Evolutionary conservation across 2,113 vertebrate genomes (phyloP).

Genomic region (Sylvietta virens): DNA sequence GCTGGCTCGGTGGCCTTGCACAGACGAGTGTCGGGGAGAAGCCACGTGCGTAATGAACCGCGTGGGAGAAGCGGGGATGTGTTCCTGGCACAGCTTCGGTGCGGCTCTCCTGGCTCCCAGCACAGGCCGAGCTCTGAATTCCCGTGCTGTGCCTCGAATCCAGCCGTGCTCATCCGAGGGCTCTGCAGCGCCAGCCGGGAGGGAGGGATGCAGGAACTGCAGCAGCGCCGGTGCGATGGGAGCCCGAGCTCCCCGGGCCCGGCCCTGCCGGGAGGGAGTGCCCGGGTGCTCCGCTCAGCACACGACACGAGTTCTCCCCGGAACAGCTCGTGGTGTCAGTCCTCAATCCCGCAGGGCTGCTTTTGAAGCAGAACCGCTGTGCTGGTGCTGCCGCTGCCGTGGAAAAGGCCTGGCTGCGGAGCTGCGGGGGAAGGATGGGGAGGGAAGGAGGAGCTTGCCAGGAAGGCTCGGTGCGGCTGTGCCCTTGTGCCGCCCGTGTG

Average conservation of each 20-base stretch:
- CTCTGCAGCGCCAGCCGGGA: not conserved
- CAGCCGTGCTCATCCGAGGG: not conserved
- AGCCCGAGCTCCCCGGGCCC: not conserved
- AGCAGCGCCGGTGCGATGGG: not conserved
- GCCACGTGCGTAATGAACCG: not conserved
- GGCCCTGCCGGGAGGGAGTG: not conserved
- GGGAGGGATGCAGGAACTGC: not conserved
- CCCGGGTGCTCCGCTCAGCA: not conserved
- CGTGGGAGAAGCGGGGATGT: not conserved
- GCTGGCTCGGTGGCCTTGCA: not conserved
- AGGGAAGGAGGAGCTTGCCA: not conserved
- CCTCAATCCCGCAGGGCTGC: not conserved
- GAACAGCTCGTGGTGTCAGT: not conserved
- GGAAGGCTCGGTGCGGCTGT: fast-evolving
- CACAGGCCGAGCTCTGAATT: not conserved
- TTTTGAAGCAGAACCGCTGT: not conserved
- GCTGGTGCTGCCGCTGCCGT: not conserved
- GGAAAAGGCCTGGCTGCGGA: not conserved
- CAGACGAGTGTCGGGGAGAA: not conserved
- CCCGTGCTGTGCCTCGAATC: not conserved
- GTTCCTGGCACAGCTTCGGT: not conserved
- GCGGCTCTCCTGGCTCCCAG: not conserved
- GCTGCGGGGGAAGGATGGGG: not conserved
- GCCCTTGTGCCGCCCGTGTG: not conserved
- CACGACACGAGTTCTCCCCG: not conserved